Base-by-base conservation (phyloP, 1,140 invertebrate species). In the Polyergus mexicanus region DNA sequence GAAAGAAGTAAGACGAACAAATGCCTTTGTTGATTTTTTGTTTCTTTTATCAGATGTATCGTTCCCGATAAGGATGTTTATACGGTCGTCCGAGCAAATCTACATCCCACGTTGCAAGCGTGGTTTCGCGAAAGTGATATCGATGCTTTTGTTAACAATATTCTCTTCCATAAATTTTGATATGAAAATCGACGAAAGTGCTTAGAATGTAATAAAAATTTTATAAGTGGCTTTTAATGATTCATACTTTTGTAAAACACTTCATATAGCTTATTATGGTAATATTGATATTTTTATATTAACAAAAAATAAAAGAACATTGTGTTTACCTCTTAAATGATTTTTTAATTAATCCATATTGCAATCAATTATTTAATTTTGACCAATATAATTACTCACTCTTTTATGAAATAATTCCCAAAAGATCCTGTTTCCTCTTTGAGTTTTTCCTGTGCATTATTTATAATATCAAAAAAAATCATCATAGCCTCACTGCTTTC, bases 351-450 rank as follows among this genome's bases (percentile, higher is more conserved):
- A n/a, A 44, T 41, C 69, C n/a, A 7, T 69, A 44, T 16, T 11
- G 6, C 6, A 51, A 19, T 28, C 13, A 66, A 22, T n/a, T 38
- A 60, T 2, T 25, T 41, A 22, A 60, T 32, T 13, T 28, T 28
- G 25, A 13, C 10, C 0, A 69, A 71, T 25, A 63, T 19, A 69
- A 28, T 22, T 88, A 92, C 92, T 93, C 88, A 95, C 93, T 94
- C 93, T 58, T 89, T 86, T n/a, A 90, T 94, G 22, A 95, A 89
- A 86, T 94, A 96, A 32, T 96, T 93, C 13, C 96, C 96, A 69
- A 95, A 89, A 0, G 94, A 95, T 28, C 92, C 93, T 25, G 86
- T 76, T 80, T 90, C 92, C 16, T 92, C 84, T 63, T 88, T 66
- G 1, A 94, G 85, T 68, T 92, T 91, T 2, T 92, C 85, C 60